These are phyloP conservation scores for Drosophila sp. DNA, from an alignment of 1,140 invertebrate species.

Conservation along the genomic window DNA sequence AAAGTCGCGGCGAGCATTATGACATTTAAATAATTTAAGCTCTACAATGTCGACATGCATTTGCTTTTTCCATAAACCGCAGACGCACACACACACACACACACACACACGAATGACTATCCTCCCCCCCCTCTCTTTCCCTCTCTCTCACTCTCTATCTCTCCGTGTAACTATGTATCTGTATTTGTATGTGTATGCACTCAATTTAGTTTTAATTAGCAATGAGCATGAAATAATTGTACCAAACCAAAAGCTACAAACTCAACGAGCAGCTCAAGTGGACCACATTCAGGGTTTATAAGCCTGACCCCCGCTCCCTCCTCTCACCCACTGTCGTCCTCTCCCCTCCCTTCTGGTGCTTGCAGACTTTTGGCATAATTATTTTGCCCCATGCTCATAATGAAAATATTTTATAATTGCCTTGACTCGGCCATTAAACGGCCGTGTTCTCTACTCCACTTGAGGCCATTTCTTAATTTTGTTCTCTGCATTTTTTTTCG, in stretches of 20 bases:
- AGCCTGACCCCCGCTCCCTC: neutral
- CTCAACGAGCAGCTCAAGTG: constrained; percentile 72
- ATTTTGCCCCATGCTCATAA: constrained; percentile 63
- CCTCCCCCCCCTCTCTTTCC: constrained; percentile 4
- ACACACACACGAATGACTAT: constrained; percentile 25
- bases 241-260: constrained; percentile 69
- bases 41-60: constrained; percentile 53
- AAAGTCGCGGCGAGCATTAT: constrained; percentile 42
- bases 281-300: constrained; percentile 33
- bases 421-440: constrained; percentile 32
- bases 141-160: constrained; percentile 5
- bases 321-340: neutral
- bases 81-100: constrained; percentile 11
- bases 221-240: constrained; percentile 80
- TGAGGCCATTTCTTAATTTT: constrained; percentile 43
- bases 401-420: constrained; percentile 77
- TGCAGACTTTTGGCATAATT: constrained; percentile 70
- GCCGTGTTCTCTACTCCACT: constrained; percentile 26
- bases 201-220: constrained; percentile 83
- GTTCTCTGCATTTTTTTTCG: constrained; percentile 1
- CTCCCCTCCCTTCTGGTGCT: neutral
- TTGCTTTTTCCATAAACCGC: constrained; percentile 57
- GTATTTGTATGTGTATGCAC: constrained; percentile 42
- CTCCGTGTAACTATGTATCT: neutral
- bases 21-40: constrained; percentile 72